A percentile compares a stretch with the other conserved stretches of the same genome.
These are phyloP conservation scores for Peribatodes rhomboidaria DNA, from an alignment of 2,888 invertebrate genomes.

Conservation along the genomic window DNA sequence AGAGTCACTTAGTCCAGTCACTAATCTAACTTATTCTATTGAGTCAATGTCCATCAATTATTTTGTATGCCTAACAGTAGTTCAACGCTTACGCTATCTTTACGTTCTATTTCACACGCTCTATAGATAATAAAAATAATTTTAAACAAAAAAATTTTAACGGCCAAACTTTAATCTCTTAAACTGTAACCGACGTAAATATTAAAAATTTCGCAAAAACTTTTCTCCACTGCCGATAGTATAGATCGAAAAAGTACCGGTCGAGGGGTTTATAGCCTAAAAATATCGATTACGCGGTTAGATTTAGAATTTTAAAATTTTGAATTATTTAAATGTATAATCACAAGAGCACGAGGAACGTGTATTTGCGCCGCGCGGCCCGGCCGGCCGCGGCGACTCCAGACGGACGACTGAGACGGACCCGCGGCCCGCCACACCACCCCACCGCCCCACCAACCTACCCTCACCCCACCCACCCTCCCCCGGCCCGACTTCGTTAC, in stretches of 20 bases:
- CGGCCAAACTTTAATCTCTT: slow-evolving; percentile 80
- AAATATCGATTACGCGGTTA: slow-evolving; percentile 82
- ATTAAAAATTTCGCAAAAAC: slow-evolving; percentile 84
- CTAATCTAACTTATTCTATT: slow-evolving; percentile 59
- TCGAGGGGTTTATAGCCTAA: slow-evolving; percentile 77
- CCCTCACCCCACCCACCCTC: slow-evolving; percentile 57
- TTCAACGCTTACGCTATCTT: slow-evolving; percentile 75
- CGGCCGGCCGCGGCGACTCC: slow-evolving; percentile 86
- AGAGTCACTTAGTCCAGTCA: slow-evolving; percentile 63
- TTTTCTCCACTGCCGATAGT: slow-evolving; percentile 77
- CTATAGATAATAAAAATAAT: slow-evolving; percentile 67
- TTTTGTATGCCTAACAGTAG: slow-evolving; percentile 68
- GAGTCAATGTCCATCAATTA: slow-evolving; percentile 60
- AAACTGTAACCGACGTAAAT: slow-evolving; percentile 85
- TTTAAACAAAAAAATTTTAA: slow-evolving; percentile 80
- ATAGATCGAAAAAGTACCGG: slow-evolving; percentile 76
- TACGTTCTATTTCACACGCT: slow-evolving; percentile 72
- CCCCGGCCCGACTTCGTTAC: slow-evolving; percentile 83
- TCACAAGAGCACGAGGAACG: slow-evolving; percentile 87
- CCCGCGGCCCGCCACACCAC: slow-evolving; percentile 65
- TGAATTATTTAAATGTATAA: slow-evolving; percentile 81
- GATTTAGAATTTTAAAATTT: slow-evolving; percentile 62
- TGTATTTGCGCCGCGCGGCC: slow-evolving; percentile 84
- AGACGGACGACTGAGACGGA: slow-evolving; percentile 85
- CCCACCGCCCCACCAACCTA: slow-evolving; percentile 48